Base-by-base conservation (phyloP, 2,888 invertebrate genomes). In the Mesorhabditis sp. region DNA sequence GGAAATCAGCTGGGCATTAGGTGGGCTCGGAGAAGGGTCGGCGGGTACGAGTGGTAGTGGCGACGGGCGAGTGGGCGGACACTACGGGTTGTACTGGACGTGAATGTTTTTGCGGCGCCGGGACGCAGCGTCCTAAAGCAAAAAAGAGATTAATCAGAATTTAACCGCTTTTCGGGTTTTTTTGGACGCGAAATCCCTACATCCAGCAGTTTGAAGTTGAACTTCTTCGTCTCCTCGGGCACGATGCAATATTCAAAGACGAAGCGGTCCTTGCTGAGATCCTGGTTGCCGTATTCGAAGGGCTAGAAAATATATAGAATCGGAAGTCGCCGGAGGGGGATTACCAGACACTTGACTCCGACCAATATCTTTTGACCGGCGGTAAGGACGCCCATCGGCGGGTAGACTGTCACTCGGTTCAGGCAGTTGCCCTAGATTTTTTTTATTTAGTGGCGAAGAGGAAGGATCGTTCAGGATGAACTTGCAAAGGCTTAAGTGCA, bases 211-310 rank as follows among this genome's bases (percentile, higher is more conserved):
- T 15, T 43, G 65, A 74, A 62, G n/a, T 62, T 50, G 58, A 74
- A 74, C 45, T 43, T 15, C 58, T 71, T 70, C n/a, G 28, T 13
- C 7, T 63, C 28, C 58, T 70, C 74, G n/a, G 70, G 66, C 67
- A 74, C n/a, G 4, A 74, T 64, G n/a, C 70, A 70, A 61, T 74
- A 74, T 64, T 74, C 74, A 62, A 71, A 72, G 7, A 72, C 74
- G 65, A 74, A 69, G 6, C 74, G 67, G 63, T 74, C 74, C 68
- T 70, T 70, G 7, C 70, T 44, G 62, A 45, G 72, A 64, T 72
- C 70, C 28, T 64, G 15, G 42, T 68, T 66, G 66, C 72, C 71
- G 45, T 62, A 74, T 0, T n/a, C 61, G 41, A 74, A 74, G 50
- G 70, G 70, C 61, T 74, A 70, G 61, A 65, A 28, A 43, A n/a